Percentiles rank a stretch among this genome's conserved stretches.
Conservation (phyloP, 2,888 invertebrate species). For the Azorinus chamasolen region DNA sequence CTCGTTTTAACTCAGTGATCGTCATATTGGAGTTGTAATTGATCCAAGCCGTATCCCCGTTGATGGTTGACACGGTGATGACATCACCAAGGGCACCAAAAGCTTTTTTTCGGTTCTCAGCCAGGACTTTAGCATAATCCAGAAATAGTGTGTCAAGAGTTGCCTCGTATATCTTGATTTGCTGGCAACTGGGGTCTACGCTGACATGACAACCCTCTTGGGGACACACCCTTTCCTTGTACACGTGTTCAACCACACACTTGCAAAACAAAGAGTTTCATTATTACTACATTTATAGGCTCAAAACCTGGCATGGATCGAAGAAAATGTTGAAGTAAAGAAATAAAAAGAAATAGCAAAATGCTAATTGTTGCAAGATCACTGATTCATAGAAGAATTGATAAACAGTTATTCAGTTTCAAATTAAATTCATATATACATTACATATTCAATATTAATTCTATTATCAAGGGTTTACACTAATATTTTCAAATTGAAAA, state of each 20-base stretch:
- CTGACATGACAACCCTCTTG: slow-evolving; percentile 36
- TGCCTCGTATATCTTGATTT: slow-evolving; percentile 42
- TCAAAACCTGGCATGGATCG: no score
- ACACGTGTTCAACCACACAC: slow-evolving; percentile 45
- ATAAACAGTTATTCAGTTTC: no score
- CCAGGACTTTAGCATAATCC: slow-evolving; percentile 50
- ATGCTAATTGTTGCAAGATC: no score
- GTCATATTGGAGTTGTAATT: slow-evolving; percentile 38
- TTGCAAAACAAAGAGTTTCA: slow-evolving; percentile 16
- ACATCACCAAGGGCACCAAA: slow-evolving; percentile 13
- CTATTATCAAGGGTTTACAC: no score
- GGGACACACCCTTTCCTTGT: slow-evolving; percentile 33
- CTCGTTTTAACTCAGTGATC: slow-evolving; percentile 30
- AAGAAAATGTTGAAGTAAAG: not conserved
- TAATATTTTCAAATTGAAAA: no score
- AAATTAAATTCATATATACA: no score
- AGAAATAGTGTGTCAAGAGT: slow-evolving; percentile 53
- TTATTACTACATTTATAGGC: no score
- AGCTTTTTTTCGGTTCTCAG: slow-evolving; percentile 15
- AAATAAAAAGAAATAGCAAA: no score
- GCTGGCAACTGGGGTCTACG: slow-evolving; percentile 28
- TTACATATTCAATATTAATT: no score
- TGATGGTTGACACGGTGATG: slow-evolving; percentile 56
- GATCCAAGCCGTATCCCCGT: slow-evolving; percentile 59
- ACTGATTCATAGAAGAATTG: no score